Evolutionary conservation across 2,888 invertebrate genomes (phyloP).

Genomic region (Drosophila pullipes): DNA sequence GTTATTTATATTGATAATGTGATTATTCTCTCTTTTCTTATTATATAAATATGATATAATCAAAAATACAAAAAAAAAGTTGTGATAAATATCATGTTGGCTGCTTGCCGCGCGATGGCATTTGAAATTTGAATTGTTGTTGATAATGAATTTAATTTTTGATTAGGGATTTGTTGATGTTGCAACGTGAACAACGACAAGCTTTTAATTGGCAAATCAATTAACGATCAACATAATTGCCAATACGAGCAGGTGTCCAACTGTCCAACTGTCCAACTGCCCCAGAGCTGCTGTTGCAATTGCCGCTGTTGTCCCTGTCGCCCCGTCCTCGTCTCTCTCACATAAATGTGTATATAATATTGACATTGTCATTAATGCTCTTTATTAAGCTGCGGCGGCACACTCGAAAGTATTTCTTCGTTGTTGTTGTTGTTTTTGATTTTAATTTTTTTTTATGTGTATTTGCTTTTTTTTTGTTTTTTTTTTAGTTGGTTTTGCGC

Average conservation of each 20-base stretch:
- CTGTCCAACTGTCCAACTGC: slow-evolving; percentile 1
- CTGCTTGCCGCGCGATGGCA: no score
- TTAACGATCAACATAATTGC: neutral
- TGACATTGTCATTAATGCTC: slow-evolving; percentile 57
- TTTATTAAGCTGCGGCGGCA: slow-evolving; percentile 65
- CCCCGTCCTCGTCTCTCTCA: neutral
- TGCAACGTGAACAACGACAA: neutral
- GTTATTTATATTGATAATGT: neutral
- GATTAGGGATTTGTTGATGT: neutral
- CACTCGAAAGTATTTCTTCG: slow-evolving; percentile 52
- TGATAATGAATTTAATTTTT: neutral
- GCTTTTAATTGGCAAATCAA: neutral
- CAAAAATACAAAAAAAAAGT: neutral
- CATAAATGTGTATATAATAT: slow-evolving; percentile 22
- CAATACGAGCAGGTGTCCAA: slow-evolving; percentile 1
- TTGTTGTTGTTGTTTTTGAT: neutral
- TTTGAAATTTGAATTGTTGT: neutral
- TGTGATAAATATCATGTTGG: neutral
- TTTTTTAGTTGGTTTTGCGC: slow-evolving; percentile 23
- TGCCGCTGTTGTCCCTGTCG: neutral
- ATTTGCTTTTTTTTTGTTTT: neutral
- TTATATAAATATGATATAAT: neutral
- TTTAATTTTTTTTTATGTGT: neutral
- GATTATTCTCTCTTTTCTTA: neutral
- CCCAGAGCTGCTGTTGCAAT: neutral